phyloP scores from a whole-genome alignment of 1,140 invertebrate species.

The Ostrea denselamellosa region DNA sequence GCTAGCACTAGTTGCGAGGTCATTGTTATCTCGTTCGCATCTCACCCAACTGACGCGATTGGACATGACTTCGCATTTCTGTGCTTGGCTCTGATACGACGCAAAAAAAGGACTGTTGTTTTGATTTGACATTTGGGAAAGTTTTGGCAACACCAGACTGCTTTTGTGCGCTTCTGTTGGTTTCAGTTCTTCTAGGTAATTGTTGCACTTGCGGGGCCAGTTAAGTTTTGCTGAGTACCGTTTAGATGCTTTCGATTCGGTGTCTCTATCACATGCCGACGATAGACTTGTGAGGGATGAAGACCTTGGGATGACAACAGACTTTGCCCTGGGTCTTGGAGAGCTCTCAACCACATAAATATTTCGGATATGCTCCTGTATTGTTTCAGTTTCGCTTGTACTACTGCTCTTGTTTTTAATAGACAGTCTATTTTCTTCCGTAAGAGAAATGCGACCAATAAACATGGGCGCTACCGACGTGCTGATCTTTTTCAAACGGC shows the following conservation, averaged over 20 bases:
- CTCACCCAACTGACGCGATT: neutral
- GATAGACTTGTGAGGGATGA: neutral
- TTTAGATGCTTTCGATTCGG: neutral
- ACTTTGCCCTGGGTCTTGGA: constrained; percentile 2
- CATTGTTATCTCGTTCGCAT: neutral
- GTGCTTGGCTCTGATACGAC: constrained; percentile 10
- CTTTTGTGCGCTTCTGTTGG: neutral
- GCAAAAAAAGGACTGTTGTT: neutral
- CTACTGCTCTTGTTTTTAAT: constrained; percentile 18
- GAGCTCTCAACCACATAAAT: constrained; percentile 2
- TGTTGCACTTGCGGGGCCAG: neutral
- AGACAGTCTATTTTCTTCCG: constrained; percentile 5
- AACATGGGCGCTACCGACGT: neutral
- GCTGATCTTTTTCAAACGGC: constrained; percentile 15
- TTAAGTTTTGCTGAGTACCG: neutral
- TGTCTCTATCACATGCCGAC: neutral
- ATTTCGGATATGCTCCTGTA: neutral
- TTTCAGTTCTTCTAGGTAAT: neutral
- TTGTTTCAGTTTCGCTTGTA: constrained; percentile 3
- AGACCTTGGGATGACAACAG: neutral
- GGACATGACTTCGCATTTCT: neutral
- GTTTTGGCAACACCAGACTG: neutral
- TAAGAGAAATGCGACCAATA: neutral
- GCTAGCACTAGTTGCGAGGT: neutral
- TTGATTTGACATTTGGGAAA: neutral